Conservation (phyloP, 2,113 vertebrate genomes). For the Apodemus speciosus region DNA sequence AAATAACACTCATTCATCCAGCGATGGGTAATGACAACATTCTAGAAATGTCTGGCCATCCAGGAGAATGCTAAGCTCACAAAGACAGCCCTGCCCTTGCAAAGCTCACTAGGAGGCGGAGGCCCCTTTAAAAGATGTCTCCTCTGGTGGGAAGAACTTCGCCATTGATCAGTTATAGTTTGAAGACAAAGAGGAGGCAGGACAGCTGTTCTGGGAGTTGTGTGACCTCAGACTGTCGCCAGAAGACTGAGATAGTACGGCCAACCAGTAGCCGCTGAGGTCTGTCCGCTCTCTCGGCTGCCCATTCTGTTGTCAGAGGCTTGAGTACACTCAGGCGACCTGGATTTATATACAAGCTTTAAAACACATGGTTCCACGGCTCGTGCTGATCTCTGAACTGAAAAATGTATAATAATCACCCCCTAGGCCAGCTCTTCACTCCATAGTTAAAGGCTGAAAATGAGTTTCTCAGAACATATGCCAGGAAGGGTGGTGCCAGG, state of each 20-base stretch:
- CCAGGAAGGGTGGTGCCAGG: not conserved
- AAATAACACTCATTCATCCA: not conserved
- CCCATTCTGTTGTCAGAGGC: not conserved
- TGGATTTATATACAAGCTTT: not conserved
- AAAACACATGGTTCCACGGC: not conserved
- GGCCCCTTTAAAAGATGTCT: not conserved
- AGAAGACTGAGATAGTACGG: not conserved
- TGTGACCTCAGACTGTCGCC: not conserved
- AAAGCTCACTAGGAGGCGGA: not conserved
- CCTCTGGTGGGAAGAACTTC: not conserved
- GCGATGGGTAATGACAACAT: not conserved
- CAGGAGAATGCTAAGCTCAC: not conserved
- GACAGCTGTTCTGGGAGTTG: not conserved
- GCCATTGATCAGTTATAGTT: not conserved
- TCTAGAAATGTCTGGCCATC: accelerated
- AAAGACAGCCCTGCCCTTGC: not conserved
- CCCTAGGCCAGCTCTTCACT: not conserved
- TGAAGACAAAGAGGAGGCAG: not conserved
- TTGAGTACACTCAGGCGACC: not conserved
- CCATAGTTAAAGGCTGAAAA: not conserved
- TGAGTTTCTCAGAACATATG: not conserved
- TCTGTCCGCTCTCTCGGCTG: not conserved
- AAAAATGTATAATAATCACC: not conserved
- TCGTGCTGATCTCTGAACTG: not conserved
- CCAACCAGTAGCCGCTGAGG: not conserved